Base-by-base conservation (phyloP, 2,797 vertebrate genomes). In the Xenops minutus region DNA sequence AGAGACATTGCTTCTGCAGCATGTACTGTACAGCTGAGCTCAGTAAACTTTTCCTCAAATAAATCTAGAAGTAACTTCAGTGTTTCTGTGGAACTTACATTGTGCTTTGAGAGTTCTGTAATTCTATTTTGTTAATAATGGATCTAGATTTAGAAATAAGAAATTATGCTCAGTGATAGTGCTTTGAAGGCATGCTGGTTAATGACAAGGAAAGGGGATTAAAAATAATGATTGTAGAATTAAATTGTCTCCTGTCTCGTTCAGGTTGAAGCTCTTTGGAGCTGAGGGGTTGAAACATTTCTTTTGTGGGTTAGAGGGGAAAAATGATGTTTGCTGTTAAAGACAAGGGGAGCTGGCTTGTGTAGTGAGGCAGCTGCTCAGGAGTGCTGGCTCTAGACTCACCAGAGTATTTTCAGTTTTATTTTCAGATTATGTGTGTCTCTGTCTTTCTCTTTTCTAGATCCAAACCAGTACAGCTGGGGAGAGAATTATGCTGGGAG, bases 381-480 rank as follows among this genome's bases (percentile, higher is more conserved):
- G 91, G 67, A 74, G 13, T 93, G 83, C 80, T 95, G 55, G 37
- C 83, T 74, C 67, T 83, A 89, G 73, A 4, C 82, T 88, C 55
- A 21, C 12, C 34, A 73, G 74, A 88, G 56, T 89, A 30, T 51
- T 92, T 71, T 84, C 83, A 74, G 91, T 92, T 93, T 61, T 94
- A 64, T 88, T 95, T 95, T 96, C 91, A 93, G 90, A 61, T 95
- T 66, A 92, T 93, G 86, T 96, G 92, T 81, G 10, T 92, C 68
- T 88, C 68, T 87, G 44, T 78, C 93, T 93, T 94, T 94, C 32
- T 93, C 56, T 97, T 51, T 87, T 96, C 82, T 91, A 99, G 99
- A 99, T 98, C 99, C 99, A 32, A 99, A 99, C 97, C 99, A 99
- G 98, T 99, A 99, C 96, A 99, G 99, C 66, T 99, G 99, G 99